phyloP scores from a whole-genome alignment of 1,140 invertebrate species.

The Microplitis mediator region DNA sequence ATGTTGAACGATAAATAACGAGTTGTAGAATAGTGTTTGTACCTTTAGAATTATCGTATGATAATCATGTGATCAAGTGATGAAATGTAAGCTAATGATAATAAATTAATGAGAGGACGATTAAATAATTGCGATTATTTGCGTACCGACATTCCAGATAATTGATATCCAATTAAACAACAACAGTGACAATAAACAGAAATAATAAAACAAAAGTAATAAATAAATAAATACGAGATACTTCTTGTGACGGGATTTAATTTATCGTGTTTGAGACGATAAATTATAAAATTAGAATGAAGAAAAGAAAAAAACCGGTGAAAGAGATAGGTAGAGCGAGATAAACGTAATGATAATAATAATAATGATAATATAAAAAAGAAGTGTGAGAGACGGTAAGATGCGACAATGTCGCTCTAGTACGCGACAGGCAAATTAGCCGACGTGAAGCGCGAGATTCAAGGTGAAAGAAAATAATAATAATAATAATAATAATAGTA shows the following conservation, averaged over 20 bases:
- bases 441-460: neutral
- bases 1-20: neutral
- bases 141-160: neutral
- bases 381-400: neutral
- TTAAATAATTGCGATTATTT: neutral
- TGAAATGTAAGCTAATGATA: neutral
- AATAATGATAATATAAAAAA: neutral
- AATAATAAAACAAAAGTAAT: neutral
- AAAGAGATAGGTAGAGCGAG: neutral
- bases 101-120: neutral
- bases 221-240: neutral
- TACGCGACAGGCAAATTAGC: slow-evolving; percentile 5
- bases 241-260: neutral
- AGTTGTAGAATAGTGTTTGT: neutral
- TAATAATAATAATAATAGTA: too few species aligned
- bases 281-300: neutral
- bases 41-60: neutral
- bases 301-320: neutral
- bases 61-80: neutral
- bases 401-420: slow-evolving; percentile 6
- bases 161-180: slow-evolving; percentile 1
- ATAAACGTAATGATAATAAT: too few species aligned
- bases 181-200: slow-evolving; percentile 26
- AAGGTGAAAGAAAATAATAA: slow-evolving; percentile 11
- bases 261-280: neutral